Percentiles rank a stretch among this genome's conserved stretches.
These are phyloP conservation scores for Tortricodes alternella DNA, from an alignment of 2,888 invertebrate genomes.

Conservation along the genomic window DNA sequence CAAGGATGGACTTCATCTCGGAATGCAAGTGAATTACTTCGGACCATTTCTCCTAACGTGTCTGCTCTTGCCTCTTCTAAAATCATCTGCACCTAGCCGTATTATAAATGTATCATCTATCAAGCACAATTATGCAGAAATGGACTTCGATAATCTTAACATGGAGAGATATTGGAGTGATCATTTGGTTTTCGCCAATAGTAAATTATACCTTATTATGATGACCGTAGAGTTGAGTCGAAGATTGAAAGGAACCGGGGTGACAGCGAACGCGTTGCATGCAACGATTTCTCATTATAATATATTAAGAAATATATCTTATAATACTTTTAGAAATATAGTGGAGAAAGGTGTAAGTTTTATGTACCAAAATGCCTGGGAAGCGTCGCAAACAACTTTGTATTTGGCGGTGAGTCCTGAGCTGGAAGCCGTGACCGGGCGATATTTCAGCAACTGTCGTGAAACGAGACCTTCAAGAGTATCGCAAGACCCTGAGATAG, in stretches of 20 bases:
- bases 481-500: slow-evolving; percentile 77
- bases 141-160: slow-evolving; percentile 73
- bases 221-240: slow-evolving; percentile 85
- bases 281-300: slow-evolving; percentile 88
- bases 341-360: slow-evolving; percentile 54
- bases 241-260: slow-evolving; percentile 82
- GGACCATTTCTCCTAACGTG: slow-evolving; percentile 88
- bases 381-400: slow-evolving; percentile 86
- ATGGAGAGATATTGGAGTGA: slow-evolving; percentile 80
- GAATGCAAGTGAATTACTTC: slow-evolving; percentile 88
- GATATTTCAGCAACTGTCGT: slow-evolving; percentile 85
- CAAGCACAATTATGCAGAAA: slow-evolving; percentile 76
- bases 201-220: slow-evolving; percentile 85
- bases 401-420: slow-evolving; percentile 81
- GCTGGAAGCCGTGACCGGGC: slow-evolving; percentile 83
- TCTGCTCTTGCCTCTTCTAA: slow-evolving; percentile 77
- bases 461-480: slow-evolving; percentile 73
- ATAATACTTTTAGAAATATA: slow-evolving; percentile 52
- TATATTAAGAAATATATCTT: slow-evolving; percentile 84
- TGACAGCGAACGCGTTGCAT: slow-evolving; percentile 87
- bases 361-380: slow-evolving; percentile 82
- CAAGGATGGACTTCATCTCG: slow-evolving; percentile 85
- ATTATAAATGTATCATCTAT: slow-evolving; percentile 85
- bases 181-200: slow-evolving; percentile 72
- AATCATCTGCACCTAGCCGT: slow-evolving; percentile 83